phyloP scores from a whole-genome alignment of 92 coral and sea anemone genomes.

The Epizoanthus illoricatus region DNA sequence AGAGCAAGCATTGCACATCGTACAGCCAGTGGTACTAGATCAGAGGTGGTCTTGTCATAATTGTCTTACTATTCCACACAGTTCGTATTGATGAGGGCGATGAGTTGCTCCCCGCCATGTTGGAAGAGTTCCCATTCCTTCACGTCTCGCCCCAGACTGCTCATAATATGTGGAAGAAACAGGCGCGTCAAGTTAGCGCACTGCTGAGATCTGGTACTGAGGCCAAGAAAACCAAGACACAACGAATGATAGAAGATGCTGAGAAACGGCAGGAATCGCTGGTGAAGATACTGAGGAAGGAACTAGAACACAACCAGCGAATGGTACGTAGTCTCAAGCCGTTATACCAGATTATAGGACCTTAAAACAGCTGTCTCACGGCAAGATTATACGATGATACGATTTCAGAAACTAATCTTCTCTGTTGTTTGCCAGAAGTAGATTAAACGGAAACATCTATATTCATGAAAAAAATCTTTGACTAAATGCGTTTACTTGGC shows the following conservation, averaged over 20 bases:
- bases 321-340: constrained; percentile 62
- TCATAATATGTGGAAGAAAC: constrained; percentile 91
- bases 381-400: too few species aligned
- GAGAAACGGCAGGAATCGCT: constrained; percentile 87
- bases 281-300: constrained; percentile 83
- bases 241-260: constrained; percentile 86
- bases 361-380: too few species aligned
- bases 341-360: too few species aligned
- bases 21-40: too few species aligned
- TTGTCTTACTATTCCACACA: neutral
- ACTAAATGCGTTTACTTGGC: neutral
- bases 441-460: too few species aligned
- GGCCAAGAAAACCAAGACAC: constrained; percentile 73
- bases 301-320: constrained; percentile 87
- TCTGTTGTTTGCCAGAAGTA: too few species aligned
- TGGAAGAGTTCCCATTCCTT: constrained; percentile 96
- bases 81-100: constrained; percentile 47
- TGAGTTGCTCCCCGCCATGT: constrained; percentile 77
- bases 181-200: constrained; percentile 81
- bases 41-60: neutral
- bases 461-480: too few species aligned
- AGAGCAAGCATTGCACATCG: too few species aligned
- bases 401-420: too few species aligned
- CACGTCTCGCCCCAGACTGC: constrained; percentile 99
- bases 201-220: constrained; percentile 71